Percentiles rank a stretch among this genome's conserved stretches.
Evolutionary conservation across 2,113 vertebrate species (phyloP).

Genomic region (Uria lomvia): DNA sequence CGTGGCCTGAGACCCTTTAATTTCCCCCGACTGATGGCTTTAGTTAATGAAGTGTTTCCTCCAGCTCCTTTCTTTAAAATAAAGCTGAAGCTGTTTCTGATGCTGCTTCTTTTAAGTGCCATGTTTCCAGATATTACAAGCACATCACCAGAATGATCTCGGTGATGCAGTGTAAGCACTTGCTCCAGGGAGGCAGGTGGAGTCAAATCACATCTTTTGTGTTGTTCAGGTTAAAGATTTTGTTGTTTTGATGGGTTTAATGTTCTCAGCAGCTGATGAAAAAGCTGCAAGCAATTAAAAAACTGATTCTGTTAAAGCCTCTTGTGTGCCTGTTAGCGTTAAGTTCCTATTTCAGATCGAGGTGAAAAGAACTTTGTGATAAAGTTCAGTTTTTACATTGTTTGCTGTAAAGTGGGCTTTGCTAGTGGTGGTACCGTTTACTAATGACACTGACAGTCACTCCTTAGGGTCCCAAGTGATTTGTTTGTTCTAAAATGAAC

Average conservation of each 20-base stretch:
- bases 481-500: not conserved
- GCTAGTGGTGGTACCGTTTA: not conserved
- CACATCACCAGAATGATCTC: not conserved
- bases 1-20: not conserved
- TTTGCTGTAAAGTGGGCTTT: not conserved
- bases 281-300: constrained; percentile 10
- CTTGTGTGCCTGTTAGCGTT: not conserved
- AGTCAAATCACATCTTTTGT: not conserved
- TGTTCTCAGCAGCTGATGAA: not conserved
- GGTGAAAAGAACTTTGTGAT: not conserved
- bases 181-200: not conserved
- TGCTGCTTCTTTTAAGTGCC: not conserved
- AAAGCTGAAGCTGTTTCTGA: not conserved
- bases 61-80: not conserved
- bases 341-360: not conserved
- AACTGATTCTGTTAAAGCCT: not conserved
- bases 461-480: not conserved
- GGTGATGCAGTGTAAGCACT: not conserved
- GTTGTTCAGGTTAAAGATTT: not conserved
- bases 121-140: not conserved
- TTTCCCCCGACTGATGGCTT: not conserved
- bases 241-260: not conserved
- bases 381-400: not conserved
- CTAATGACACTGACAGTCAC: not conserved
- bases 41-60: not conserved